phyloP scores from a whole-genome alignment of 1,140 invertebrate genomes.

The Polypedilum pembai region DNA sequence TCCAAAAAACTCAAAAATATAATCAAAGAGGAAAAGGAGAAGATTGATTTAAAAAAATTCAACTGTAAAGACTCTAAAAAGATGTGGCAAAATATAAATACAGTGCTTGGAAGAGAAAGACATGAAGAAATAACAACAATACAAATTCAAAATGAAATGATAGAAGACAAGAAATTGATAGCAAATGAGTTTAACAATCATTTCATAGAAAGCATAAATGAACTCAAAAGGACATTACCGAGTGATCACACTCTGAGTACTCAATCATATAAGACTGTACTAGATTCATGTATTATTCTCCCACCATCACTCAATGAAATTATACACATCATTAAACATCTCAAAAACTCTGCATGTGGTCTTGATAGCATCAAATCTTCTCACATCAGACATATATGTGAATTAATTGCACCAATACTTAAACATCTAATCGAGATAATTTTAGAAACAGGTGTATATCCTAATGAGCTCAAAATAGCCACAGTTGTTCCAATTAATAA shows the following conservation, averaged over 20 bases:
- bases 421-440: neutral
- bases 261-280: neutral
- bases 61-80: neutral
- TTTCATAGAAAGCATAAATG: neutral
- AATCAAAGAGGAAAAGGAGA: neutral
- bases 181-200: neutral
- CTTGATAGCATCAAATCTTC: neutral
- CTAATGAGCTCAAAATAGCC: slow-evolving; percentile 29
- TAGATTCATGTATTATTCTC: neutral
- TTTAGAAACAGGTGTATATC: neutral
- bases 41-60: neutral
- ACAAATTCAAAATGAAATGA: neutral
- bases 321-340: neutral
- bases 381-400: neutral
- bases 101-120: neutral
- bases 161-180: neutral
- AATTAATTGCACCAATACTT: neutral
- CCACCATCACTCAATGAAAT: neutral
- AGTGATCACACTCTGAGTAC: too few relatives aligned
- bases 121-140: neutral
- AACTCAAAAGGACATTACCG: neutral
- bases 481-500: slow-evolving; percentile 34
- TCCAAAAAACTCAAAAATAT: neutral
- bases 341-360: neutral
- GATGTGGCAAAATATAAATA: neutral